phyloP scores from a whole-genome alignment of 2,113 vertebrate genomes.

The Scytalopus superciliaris region DNA sequence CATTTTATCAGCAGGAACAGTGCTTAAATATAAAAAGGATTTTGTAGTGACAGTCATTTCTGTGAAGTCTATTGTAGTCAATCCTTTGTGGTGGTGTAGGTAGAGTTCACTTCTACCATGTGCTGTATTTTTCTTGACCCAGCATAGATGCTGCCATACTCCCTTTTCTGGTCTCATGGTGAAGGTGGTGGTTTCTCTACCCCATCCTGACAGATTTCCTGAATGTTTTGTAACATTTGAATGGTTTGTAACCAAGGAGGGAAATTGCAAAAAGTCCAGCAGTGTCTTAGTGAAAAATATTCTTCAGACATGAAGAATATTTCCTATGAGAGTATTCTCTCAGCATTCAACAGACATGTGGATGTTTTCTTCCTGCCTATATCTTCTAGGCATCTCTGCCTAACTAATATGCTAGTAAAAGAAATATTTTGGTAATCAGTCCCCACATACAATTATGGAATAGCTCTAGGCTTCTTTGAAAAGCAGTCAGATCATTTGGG shows the following conservation, averaged over 20 bases:
- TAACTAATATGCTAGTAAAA: background rate
- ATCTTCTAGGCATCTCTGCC: background rate
- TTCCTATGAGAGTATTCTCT: background rate
- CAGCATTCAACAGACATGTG: background rate
- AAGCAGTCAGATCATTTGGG: background rate
- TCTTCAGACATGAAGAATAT: background rate
- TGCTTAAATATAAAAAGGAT: background rate
- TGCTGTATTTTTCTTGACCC: background rate
- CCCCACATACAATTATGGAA: background rate
- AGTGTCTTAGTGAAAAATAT: background rate
- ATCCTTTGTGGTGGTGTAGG: background rate
- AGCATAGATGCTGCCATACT: accelerated
- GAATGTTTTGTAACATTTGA: background rate
- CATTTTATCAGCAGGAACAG: background rate
- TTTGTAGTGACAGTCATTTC: background rate
- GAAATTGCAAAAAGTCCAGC: background rate
- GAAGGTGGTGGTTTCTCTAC: background rate
- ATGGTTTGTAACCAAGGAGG: background rate
- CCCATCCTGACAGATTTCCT: background rate
- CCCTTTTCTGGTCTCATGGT: background rate
- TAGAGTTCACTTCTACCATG: accelerated
- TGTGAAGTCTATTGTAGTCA: background rate
- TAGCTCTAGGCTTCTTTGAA: background rate
- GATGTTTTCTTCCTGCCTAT: background rate
- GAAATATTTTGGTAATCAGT: background rate